These are phyloP conservation scores for Eonycteris spelaea DNA, from an alignment of 2,113 vertebrate species.

Conservation along the genomic window DNA sequence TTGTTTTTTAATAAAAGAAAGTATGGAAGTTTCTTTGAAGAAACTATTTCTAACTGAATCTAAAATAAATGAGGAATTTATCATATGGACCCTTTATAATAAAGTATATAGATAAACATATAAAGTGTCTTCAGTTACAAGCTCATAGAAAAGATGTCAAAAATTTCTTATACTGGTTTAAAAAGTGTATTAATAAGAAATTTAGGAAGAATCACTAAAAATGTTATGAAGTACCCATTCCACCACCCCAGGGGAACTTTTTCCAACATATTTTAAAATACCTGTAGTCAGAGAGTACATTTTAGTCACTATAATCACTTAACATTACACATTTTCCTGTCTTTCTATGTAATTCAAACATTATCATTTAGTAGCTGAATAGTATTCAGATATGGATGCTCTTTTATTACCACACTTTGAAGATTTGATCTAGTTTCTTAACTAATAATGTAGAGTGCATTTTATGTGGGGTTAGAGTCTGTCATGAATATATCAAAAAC, in stretches of 20 bases:
- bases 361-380: slow-evolving; percentile 32
- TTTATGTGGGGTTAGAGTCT: slow-evolving; percentile 6
- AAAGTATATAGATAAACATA: neutral
- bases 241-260: neutral
- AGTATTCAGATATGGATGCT: neutral
- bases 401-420: neutral
- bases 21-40: neutral
- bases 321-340: neutral
- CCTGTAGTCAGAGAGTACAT: neutral
- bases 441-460: neutral
- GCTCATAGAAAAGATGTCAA: neutral
- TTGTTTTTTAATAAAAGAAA: slow-evolving; percentile 23
- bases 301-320: neutral
- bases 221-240: neutral
- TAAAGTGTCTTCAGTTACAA: neutral
- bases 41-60: slow-evolving; percentile 2
- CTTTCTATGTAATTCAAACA: slow-evolving; percentile 9
- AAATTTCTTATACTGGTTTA: slow-evolving; percentile 30
- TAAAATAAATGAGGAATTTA: slow-evolving; percentile 2
- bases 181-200: slow-evolving; percentile 8
- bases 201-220: neutral
- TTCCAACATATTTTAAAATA: slow-evolving; percentile 27
- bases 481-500: neutral
- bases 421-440: neutral
- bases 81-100: neutral